phyloP scores from a whole-genome alignment of 2,113 vertebrate genomes.

The Lonchura striata region DNA sequence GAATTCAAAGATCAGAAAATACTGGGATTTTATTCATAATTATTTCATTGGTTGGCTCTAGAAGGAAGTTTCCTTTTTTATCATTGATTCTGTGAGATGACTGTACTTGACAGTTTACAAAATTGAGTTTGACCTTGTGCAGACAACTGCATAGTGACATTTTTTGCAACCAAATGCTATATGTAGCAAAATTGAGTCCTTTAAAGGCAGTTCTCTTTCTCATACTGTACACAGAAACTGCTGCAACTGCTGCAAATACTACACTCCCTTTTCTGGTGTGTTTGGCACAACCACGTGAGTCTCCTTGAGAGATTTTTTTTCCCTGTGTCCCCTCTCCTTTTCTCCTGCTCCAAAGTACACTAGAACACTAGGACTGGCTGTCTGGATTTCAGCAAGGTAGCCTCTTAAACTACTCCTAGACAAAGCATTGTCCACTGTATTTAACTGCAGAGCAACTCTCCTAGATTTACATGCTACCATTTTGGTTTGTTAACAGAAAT shows the following conservation, averaged over 20 bases:
- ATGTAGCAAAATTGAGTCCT: not conserved
- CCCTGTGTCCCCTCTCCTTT: rapidly evolving
- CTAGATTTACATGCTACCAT: not conserved
- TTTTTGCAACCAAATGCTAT: not conserved
- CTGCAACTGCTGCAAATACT: not conserved
- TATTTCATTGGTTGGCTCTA: not conserved
- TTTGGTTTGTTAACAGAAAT: slow-evolving; percentile 60
- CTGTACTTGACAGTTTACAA: not conserved
- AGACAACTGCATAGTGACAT: not conserved
- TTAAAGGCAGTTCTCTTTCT: not conserved
- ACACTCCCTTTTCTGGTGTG: not conserved
- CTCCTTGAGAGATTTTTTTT: not conserved
- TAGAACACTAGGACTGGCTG: not conserved
- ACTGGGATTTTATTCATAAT: not conserved
- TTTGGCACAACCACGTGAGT: rapidly evolving
- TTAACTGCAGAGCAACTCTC: not conserved
- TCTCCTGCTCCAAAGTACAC: rapidly evolving
- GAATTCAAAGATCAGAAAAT: not conserved
- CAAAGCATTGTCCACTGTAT: not conserved
- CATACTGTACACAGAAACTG: not conserved
- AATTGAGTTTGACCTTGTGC: not conserved
- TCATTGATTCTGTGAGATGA: not conserved
- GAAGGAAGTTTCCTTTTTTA: not conserved
- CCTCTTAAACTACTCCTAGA: not conserved
- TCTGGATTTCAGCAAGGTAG: not conserved